Percentiles rank a stretch among this genome's conserved stretches.
phyloP scores from a whole-genome alignment of 2,797 vertebrate species.

The Nothura maculosa region DNA sequence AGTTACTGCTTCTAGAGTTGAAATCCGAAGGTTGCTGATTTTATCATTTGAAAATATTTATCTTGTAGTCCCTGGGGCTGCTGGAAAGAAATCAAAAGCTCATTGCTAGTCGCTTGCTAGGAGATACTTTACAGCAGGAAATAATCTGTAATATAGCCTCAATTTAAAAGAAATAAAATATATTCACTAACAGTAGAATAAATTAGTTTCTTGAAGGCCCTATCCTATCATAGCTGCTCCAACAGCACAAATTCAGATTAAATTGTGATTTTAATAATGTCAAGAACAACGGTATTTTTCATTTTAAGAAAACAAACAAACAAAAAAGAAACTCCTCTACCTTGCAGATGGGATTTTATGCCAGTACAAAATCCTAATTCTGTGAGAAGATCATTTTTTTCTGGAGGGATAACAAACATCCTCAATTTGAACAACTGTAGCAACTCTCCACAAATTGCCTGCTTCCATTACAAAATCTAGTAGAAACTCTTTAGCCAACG shows the following conservation, averaged over 20 bases:
- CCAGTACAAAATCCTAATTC: background rate
- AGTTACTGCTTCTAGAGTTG: background rate
- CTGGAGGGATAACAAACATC: background rate
- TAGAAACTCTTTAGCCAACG: background rate
- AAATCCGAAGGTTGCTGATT: background rate
- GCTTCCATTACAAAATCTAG: background rate
- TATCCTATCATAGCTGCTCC: background rate
- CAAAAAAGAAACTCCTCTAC: background rate
- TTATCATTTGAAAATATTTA: background rate
- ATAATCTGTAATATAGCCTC: background rate
- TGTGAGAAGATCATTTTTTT: background rate
- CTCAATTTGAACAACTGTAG: background rate
- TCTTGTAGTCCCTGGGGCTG: background rate
- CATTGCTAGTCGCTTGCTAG: background rate
- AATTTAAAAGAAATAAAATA: background rate
- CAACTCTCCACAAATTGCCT: background rate
- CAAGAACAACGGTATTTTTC: background rate
- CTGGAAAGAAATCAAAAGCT: background rate
- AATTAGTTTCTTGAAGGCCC: background rate
- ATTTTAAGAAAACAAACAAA: background rate
- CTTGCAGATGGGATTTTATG: background rate
- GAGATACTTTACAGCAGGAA: background rate
- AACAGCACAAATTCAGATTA: background rate
- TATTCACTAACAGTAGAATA: background rate
- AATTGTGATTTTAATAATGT: background rate